phyloP scores from a whole-genome alignment of 2,797 vertebrate genomes.

The Chiroxiphia lanceolata region DNA sequence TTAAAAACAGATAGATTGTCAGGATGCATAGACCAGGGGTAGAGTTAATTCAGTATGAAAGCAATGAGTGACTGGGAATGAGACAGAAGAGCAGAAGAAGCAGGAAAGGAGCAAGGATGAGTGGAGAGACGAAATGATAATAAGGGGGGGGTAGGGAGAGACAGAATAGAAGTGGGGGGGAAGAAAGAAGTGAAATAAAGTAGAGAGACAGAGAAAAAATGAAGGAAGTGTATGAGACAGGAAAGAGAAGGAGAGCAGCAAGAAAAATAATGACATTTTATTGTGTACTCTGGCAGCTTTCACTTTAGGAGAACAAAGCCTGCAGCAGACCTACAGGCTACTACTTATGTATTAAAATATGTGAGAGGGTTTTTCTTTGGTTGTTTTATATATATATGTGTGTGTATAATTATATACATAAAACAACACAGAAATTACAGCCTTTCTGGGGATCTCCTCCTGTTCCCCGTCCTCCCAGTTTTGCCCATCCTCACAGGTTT shows the following conservation, averaged over 20 bases:
- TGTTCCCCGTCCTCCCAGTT: neutral
- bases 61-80: constrained; percentile 27
- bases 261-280: neutral
- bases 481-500: neutral
- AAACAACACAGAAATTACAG: neutral
- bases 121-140: neutral
- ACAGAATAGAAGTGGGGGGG: neutral
- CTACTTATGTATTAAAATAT: neutral
- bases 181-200: neutral
- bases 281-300: neutral
- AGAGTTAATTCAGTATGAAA: constrained; percentile 53
- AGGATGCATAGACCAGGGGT: constrained; percentile 3
- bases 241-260: neutral
- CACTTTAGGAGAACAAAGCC: neutral
- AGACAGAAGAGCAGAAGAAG: constrained; percentile 7
- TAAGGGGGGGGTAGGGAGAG: neutral
- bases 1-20: constrained; percentile 63
- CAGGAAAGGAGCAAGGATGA: neutral
- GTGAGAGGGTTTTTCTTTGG: neutral
- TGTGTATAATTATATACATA: neutral
- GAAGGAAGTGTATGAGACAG: neutral
- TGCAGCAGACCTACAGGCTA: neutral
- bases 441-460: neutral
- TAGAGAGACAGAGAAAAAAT: neutral
- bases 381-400: neutral